phyloP scores from a whole-genome alignment of 2,888 invertebrate species.

The Acrobasis repandana region DNA sequence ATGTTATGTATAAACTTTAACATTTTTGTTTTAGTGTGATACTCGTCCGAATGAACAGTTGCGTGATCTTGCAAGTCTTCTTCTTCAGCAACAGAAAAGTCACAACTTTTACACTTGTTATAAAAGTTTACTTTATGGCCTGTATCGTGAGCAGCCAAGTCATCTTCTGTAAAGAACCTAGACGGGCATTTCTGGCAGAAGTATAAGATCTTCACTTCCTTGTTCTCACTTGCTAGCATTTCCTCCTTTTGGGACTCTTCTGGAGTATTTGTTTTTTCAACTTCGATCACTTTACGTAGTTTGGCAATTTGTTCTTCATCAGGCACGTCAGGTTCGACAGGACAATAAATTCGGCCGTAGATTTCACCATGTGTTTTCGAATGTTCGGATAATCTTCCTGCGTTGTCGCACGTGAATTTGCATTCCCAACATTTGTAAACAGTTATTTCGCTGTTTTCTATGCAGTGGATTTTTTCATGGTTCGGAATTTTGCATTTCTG shows the following conservation, averaged over 20 bases:
- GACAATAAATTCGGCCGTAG: conserved; percentile 87
- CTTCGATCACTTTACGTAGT: conserved; percentile 66
- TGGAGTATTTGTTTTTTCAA: conserved; percentile 53
- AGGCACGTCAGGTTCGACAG: conserved; percentile 85
- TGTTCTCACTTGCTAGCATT: conserved; percentile 41
- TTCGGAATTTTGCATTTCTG: conserved; percentile 90
- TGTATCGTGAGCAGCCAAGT: conserved; percentile 87
- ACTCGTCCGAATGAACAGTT: conserved; percentile 89
- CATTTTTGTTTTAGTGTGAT: conserved; percentile 89
- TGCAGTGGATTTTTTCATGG: conserved; percentile 91
- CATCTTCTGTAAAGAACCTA: conserved; percentile 89
- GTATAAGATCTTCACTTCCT: conserved; percentile 79
- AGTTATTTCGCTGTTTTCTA: conserved; percentile 79
- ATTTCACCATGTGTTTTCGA: conserved; percentile 89
- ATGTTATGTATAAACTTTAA: conserved; percentile 85
- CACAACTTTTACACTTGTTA: conserved; percentile 89
- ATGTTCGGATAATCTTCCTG: conserved; percentile 87
- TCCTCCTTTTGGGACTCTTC: conserved; percentile 56
- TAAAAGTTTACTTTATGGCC: conserved; percentile 86
- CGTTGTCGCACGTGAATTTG: conserved; percentile 89
- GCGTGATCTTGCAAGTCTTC: conserved; percentile 87
- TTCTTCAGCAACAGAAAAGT: conserved; percentile 88
- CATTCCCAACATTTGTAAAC: conserved; percentile 88
- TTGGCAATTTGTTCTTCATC: conserved; percentile 86
- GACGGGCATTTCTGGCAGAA: conserved; percentile 94